Percentiles rank a stretch among this genome's conserved stretches.
phyloP scores from a whole-genome alignment of 2,113 vertebrate genomes.

The Festucalex cinctus region DNA sequence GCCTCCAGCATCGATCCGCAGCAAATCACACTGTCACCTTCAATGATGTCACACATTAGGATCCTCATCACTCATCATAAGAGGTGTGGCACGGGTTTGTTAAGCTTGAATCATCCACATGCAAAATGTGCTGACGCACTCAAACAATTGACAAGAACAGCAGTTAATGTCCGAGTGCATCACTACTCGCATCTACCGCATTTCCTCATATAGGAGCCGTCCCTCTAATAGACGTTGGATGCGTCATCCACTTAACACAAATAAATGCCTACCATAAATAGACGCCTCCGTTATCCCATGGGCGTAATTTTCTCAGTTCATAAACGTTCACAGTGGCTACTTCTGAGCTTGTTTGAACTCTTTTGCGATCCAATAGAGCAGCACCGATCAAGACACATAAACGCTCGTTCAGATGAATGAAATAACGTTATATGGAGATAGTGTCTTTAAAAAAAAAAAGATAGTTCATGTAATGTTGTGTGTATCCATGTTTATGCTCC shows the following conservation, averaged over 20 bases:
- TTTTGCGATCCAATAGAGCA: not conserved
- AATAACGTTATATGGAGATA: too few species aligned
- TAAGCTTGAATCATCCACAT: constrained; percentile 42
- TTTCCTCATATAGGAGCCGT: not conserved
- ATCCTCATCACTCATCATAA: constrained; percentile 48
- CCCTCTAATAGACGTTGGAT: not conserved
- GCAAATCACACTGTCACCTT: constrained; percentile 51
- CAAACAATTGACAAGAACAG: not conserved
- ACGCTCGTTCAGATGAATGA: not conserved
- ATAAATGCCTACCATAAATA: not conserved
- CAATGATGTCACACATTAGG: constrained; percentile 56
- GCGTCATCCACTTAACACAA: constrained; percentile 1
- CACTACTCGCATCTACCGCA: not conserved
- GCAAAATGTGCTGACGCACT: constrained; percentile 15
- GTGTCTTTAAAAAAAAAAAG: too few species aligned
- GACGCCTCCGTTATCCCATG: not conserved
- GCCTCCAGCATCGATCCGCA: constrained; percentile 40
- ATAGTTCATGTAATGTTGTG: too few species aligned
- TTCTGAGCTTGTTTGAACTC: not conserved
- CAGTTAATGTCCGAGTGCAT: not conserved
- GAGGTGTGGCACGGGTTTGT: constrained; percentile 49
- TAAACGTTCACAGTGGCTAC: not conserved
- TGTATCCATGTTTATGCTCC: too few species aligned
- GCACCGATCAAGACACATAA: not conserved
- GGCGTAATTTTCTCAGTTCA: not conserved